A percentile compares a stretch with the other conserved stretches of the same genome.
Conservation (phyloP, 2,888 invertebrate species). For the Hirtodrosophila confusa region DNA sequence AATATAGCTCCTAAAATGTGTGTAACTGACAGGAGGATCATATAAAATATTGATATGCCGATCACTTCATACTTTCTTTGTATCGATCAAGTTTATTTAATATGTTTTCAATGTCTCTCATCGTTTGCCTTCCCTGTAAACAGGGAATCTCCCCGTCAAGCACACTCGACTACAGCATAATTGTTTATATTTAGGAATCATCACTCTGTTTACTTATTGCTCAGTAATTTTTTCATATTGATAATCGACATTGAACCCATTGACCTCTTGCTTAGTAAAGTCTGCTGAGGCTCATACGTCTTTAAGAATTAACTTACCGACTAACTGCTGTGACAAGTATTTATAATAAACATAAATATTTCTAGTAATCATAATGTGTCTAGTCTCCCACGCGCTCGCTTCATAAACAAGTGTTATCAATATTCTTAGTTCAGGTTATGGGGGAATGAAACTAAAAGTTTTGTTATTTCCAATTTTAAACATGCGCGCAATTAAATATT, state of each 20-base stretch:
- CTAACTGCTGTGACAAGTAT: too few species aligned
- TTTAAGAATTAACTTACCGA: neutral
- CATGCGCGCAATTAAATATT: neutral
- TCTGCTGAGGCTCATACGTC: neutral
- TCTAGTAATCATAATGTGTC: neutral
- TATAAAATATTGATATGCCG: too few species aligned
- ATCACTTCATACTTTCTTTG: too few species aligned
- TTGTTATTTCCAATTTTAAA: constrained; percentile 12
- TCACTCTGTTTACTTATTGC: neutral
- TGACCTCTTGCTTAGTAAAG: constrained; percentile 11
- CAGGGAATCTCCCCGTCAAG: too few species aligned
- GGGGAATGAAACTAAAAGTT: constrained; percentile 30
- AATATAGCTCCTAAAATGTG: too few species aligned
- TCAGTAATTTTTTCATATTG: neutral
- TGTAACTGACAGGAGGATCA: neutral
- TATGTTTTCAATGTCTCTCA: too few species aligned
- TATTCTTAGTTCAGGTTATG: neutral
- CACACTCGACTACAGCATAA: too few species aligned
- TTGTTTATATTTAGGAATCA: neutral
- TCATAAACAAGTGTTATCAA: constrained; percentile 3
- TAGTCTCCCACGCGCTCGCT: constrained; percentile 8
- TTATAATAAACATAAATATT: neutral
- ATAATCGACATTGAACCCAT: constrained; percentile 19
- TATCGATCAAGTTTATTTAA: too few species aligned
- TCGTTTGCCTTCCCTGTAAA: too few species aligned